Evolutionary conservation across 2,113 vertebrate genomes (phyloP), one percentile per base, ranked within the genome.

Genomic region (Bubo scandiacus): DNA sequence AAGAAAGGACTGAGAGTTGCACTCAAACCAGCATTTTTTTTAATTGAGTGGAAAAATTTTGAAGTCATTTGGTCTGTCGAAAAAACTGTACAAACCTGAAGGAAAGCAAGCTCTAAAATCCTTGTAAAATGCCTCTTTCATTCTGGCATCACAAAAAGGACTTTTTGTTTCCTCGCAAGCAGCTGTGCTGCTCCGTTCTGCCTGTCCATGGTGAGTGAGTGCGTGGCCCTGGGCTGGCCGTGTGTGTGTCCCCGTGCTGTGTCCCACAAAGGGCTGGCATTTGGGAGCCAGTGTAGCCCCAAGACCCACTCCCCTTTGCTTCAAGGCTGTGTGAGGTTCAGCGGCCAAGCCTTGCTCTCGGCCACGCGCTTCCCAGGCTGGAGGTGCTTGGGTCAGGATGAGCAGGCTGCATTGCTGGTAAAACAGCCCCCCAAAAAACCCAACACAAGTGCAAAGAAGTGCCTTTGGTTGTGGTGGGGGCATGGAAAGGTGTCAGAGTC

Each of bases 111-210:
- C 62, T 82, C 85, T 65, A 71, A 93, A 86, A 82, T 82, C 87
- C 79, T 92, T 83, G 85, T 95, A 92, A 95, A 96, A 95, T 1
- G 67, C 66, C 62, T 92, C 92, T 93, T 95, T 96, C 92, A 95
- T 95, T 94, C 90, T 80, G 85, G 66, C 42, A 5, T 80, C 58
- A 62, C 79, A 92, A 45, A 94, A 96, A 93, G 87, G 87, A 86
- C 85, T 80, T 96, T 63, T 88, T 97, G 78, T 95, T 95, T 90
- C 79, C 54, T 58, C 0, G 0, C 1, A 3, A 77, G 78, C 92
- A 94, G 91, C 92, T 85, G 92, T 2, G 61, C 82, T 25, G 51
- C 88, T 89, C 13, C 1, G 68, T 90, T 80, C 95, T 92, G 92
- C 90, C 86, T 59, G 92, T 88, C 73, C 0, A 0, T 51, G 77